A percentile compares a stretch with the other conserved stretches of the same genome.
phyloP scores from a whole-genome alignment of 2,888 invertebrate species.

The Hecatera dysodea region DNA sequence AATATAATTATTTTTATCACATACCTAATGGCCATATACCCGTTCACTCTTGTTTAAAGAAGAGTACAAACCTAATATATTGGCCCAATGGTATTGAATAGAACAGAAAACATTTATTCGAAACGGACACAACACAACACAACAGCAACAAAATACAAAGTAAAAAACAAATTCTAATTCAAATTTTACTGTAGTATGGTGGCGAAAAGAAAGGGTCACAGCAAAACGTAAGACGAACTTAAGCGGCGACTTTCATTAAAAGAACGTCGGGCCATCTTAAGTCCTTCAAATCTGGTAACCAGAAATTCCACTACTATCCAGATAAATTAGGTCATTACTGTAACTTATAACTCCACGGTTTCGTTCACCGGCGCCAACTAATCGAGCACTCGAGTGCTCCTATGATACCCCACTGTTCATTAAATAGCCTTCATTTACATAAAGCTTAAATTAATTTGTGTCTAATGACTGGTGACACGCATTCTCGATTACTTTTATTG shows the following conservation, averaged over 20 bases:
- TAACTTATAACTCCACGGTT: slow-evolving; percentile 66
- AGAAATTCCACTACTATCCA: slow-evolving; percentile 23
- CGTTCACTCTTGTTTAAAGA: background rate
- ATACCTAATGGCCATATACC: background rate
- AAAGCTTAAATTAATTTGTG: slow-evolving; percentile 61
- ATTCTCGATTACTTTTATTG: slow-evolving; percentile 59
- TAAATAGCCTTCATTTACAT: slow-evolving; percentile 71
- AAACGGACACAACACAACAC: too few species aligned
- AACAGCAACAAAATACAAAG: too few species aligned
- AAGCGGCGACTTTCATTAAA: background rate
- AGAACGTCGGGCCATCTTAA: too few species aligned
- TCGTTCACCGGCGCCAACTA: slow-evolving; percentile 49
- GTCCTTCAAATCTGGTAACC: slow-evolving; percentile 8
- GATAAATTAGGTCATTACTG: slow-evolving; percentile 73
- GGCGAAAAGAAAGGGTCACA: too few species aligned
- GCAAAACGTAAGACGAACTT: background rate
- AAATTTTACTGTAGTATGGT: background rate
- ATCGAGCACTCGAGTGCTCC: slow-evolving; percentile 47
- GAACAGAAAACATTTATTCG: too few species aligned
- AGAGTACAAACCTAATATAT: too few species aligned
- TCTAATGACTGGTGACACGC: slow-evolving; percentile 45
- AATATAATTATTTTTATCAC: slow-evolving; percentile 3
- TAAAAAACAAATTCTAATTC: too few species aligned
- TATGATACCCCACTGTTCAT: slow-evolving; percentile 68
- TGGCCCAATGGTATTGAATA: background rate